Evolutionary conservation across 35 echinoderm and acorn worm species (phyloP).

Genomic region (Heliocidaris erythrogramma): DNA sequence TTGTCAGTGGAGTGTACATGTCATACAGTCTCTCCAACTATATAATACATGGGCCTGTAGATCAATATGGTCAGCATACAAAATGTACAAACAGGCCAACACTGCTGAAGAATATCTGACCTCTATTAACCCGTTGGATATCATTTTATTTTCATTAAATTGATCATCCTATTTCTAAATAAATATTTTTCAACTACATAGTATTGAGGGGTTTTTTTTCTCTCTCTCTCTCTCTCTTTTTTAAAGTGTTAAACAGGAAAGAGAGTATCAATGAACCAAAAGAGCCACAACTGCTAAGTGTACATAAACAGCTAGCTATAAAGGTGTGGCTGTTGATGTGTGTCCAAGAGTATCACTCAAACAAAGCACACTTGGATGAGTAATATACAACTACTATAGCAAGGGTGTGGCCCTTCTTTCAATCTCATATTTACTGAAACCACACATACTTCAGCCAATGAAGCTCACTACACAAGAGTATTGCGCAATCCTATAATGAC

Average conservation of each 20-base stretch:
- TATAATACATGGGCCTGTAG: not conserved
- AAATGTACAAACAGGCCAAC: not conserved
- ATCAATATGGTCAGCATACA: not conserved
- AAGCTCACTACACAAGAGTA: not conserved
- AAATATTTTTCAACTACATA: too few species aligned
- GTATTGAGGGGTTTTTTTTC: too few species aligned
- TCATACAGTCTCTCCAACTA: not conserved
- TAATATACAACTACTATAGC: not conserved
- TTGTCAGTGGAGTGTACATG: not conserved
- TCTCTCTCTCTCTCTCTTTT: not conserved
- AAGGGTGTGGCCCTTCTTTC: not conserved
- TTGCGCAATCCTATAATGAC: not conserved
- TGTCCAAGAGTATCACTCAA: not conserved
- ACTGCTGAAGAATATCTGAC: not conserved
- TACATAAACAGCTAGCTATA: not conserved
- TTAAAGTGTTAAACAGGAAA: not conserved
- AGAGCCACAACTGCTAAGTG: not conserved
- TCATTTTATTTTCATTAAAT: not conserved
- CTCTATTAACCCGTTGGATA: not conserved
- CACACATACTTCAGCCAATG: not conserved
- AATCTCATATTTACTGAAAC: not conserved
- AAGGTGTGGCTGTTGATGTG: conserved; percentile 7
- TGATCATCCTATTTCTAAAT: too few species aligned
- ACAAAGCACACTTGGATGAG: not conserved
- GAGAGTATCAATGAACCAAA: not conserved